Evolutionary conservation across 2,113 vertebrate species (phyloP).

Genomic region (Lucifuga dentata): DNA sequence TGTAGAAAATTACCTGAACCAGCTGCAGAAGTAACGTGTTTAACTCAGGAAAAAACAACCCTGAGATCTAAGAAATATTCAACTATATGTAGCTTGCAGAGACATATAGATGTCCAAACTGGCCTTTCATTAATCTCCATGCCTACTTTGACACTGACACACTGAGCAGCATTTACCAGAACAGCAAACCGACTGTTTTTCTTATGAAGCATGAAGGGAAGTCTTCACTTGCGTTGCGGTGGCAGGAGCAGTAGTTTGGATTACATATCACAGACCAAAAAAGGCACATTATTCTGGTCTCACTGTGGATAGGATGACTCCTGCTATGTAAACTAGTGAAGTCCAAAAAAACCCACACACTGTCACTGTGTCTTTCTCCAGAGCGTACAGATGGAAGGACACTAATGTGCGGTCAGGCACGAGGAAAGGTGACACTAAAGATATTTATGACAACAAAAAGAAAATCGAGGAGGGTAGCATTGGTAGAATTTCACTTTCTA

Average conservation of each 20-base stretch:
- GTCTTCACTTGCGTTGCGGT: slow-evolving; percentile 17
- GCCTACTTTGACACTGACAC: slow-evolving; percentile 9
- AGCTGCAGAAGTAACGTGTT: slow-evolving; percentile 20
- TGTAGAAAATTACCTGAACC: slow-evolving; percentile 23
- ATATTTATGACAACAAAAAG: slow-evolving; percentile 69
- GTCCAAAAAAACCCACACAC: slow-evolving; percentile 10
- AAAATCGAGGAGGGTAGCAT: slow-evolving; percentile 14
- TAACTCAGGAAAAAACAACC: slow-evolving; percentile 43
- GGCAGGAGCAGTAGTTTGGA: slow-evolving; percentile 50
- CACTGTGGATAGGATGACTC: slow-evolving; percentile 61
- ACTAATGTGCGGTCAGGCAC: slow-evolving; percentile 21
- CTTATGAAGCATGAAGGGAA: slow-evolving; percentile 31
- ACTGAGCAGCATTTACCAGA: slow-evolving; percentile 17
- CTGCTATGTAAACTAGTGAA: slow-evolving; percentile 27
- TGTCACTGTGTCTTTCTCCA: slow-evolving; percentile 9
- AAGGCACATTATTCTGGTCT: slow-evolving; percentile 58
- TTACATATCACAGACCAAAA: slow-evolving; percentile 57
- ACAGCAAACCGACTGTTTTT: slow-evolving; percentile 20
- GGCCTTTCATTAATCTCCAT: slow-evolving; percentile 40
- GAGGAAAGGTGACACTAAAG: slow-evolving; percentile 44
- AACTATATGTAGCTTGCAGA: slow-evolving; percentile 65
- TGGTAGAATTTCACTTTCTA: slow-evolving; percentile 17
- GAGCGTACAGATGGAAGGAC: slow-evolving; percentile 30
- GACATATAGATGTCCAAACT: neutral
- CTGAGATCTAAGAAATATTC: slow-evolving; percentile 42